phyloP scores from a whole-genome alignment of 2,797 vertebrate genomes.

The Vultur gryphus region DNA sequence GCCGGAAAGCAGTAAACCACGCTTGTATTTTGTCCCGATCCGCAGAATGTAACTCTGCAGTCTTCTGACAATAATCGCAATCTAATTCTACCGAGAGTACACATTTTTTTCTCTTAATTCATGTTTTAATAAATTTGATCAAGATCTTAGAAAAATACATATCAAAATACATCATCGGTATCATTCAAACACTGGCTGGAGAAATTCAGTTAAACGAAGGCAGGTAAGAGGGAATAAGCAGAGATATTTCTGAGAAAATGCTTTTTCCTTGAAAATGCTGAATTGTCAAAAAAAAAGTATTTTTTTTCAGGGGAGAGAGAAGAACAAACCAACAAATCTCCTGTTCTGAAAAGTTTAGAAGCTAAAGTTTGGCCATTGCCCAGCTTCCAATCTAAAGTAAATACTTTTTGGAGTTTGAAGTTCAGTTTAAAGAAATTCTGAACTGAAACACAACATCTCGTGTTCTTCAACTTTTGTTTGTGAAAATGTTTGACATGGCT shows the following conservation, averaged over 20 bases:
- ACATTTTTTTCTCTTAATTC: accelerated
- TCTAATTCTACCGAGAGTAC: accelerated
- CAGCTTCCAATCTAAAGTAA: neutral
- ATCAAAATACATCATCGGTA: neutral
- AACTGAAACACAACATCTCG: neutral
- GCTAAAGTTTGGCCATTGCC: neutral
- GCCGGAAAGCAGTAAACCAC: accelerated
- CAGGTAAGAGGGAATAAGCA: neutral
- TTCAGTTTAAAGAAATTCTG: neutral
- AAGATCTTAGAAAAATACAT: neutral
- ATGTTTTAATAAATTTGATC: neutral
- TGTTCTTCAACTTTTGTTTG: neutral
- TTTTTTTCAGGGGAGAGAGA: neutral
- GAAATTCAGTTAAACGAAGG: neutral
- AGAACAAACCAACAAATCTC: neutral
- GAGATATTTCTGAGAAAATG: neutral
- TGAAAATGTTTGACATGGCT: neutral
- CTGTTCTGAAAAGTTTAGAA: neutral
- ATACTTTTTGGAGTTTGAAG: neutral
- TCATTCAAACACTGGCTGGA: too few relatives aligned
- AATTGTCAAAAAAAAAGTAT: neutral
- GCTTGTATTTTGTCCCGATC: accelerated
- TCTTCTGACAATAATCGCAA: accelerated
- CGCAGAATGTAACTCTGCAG: accelerated
- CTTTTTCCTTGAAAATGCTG: neutral